Evolutionary conservation across 2,113 vertebrate genomes (phyloP).

Genomic region (Cichladusa arquata): DNA sequence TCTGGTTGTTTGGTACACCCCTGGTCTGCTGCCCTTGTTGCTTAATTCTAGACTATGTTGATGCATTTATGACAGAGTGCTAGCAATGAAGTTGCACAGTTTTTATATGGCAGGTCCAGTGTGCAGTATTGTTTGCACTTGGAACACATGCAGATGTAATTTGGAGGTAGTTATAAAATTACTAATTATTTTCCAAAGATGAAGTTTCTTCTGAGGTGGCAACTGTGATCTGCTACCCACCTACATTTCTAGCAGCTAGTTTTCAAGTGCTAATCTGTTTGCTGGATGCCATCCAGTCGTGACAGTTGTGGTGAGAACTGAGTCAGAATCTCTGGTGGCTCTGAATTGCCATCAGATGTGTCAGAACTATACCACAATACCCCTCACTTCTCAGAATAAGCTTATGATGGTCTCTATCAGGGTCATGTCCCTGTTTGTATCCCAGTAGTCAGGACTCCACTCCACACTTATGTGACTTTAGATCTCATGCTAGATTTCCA

Average conservation of each 20-base stretch:
- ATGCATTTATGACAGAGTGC: neutral
- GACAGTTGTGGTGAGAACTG: conserved; percentile 42
- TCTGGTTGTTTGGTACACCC: neutral
- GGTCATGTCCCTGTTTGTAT: neutral
- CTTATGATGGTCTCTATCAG: neutral
- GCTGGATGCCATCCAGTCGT: neutral
- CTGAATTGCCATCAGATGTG: conserved; percentile 33
- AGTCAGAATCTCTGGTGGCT: conserved; percentile 39
- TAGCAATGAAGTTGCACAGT: neutral
- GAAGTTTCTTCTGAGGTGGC: neutral
- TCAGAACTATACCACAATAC: neutral
- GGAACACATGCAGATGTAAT: neutral
- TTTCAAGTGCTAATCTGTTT: neutral
- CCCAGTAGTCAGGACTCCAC: neutral
- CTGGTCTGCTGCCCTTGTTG: neutral
- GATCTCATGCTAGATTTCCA: neutral
- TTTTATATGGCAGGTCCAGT: neutral
- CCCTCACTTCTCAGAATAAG: neutral
- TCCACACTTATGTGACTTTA: neutral
- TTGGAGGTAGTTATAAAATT: neutral
- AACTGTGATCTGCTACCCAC: neutral
- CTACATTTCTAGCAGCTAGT: neutral
- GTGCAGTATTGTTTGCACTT: neutral
- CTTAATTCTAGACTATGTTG: neutral
- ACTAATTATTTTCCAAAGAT: neutral